Conservation (phyloP, 2,113 vertebrate species). For the Cephalopterus ornatus region DNA sequence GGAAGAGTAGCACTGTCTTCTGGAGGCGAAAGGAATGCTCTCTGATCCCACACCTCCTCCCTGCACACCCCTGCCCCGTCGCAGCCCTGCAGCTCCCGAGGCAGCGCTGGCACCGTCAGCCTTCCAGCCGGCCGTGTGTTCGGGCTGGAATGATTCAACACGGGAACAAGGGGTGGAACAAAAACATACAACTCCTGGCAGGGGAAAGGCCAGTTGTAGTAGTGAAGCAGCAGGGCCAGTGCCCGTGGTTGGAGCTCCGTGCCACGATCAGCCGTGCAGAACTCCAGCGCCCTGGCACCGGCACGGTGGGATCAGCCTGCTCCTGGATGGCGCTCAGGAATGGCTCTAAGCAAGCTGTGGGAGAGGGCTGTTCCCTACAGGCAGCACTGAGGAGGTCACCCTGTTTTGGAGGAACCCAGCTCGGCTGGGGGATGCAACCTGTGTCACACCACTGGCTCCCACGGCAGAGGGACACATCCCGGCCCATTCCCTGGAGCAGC, state of each 20-base stretch:
- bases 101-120: background rate
- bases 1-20: background rate
- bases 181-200: background rate
- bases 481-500: background rate
- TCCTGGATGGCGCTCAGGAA: background rate
- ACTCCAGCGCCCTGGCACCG: background rate
- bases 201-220: fast-evolving
- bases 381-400: background rate
- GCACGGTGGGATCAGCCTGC: fast-evolving
- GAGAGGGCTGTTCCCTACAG: background rate
- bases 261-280: fast-evolving
- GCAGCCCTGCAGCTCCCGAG: background rate
- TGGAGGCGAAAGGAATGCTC: background rate
- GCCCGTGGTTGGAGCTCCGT: background rate
- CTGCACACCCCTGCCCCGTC: background rate
- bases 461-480: background rate
- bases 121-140: fast-evolving
- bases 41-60: background rate
- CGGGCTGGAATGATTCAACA: background rate
- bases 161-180: background rate
- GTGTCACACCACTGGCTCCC: fast-evolving
- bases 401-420: background rate
- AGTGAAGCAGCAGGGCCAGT: background rate
- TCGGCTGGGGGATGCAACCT: background rate
- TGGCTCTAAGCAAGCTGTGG: fast-evolving